These are phyloP conservation scores for Pterostichus madidus DNA, from an alignment of 2,888 invertebrate genomes.

Conservation along the genomic window DNA sequence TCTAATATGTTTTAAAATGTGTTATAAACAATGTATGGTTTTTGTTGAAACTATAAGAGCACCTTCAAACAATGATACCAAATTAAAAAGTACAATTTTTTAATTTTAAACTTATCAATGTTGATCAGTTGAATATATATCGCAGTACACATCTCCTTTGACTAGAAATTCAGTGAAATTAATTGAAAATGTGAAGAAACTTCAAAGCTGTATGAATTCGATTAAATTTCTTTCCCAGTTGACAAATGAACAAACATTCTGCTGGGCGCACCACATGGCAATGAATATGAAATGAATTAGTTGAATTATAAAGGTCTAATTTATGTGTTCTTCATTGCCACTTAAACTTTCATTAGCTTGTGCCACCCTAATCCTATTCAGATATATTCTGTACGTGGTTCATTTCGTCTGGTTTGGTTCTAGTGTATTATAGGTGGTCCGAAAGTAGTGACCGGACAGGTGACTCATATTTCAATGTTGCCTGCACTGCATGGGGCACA, in stretches of 20 bases:
- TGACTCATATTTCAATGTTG: constrained; percentile 39
- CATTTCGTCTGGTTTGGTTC: neutral
- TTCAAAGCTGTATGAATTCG: constrained; percentile 19
- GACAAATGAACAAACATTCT: constrained; percentile 51
- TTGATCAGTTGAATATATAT: too few species aligned
- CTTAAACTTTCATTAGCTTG: constrained; percentile 56
- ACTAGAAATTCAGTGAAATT: too few species aligned
- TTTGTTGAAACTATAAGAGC: too few species aligned
- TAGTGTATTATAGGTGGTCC: constrained; percentile 5
- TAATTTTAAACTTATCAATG: too few species aligned
- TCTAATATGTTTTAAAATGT: too few species aligned
- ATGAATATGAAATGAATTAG: constrained; percentile 56
- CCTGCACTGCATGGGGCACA: constrained; percentile 15
- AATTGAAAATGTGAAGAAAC: neutral
- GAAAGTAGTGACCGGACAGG: constrained; percentile 17
- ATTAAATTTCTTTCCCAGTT: constrained; percentile 41
- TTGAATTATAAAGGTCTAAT: constrained; percentile 56
- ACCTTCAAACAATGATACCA: too few species aligned
- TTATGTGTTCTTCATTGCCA: constrained; percentile 56
- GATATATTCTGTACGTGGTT: constrained; percentile 34
- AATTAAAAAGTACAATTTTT: too few species aligned
- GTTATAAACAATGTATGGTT: too few species aligned
- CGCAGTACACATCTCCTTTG: too few species aligned
- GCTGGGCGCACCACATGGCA: constrained; percentile 36
- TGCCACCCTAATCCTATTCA: constrained; percentile 50